phyloP scores from a whole-genome alignment of 2,113 vertebrate genomes.

The Arvicanthis niloticus region DNA sequence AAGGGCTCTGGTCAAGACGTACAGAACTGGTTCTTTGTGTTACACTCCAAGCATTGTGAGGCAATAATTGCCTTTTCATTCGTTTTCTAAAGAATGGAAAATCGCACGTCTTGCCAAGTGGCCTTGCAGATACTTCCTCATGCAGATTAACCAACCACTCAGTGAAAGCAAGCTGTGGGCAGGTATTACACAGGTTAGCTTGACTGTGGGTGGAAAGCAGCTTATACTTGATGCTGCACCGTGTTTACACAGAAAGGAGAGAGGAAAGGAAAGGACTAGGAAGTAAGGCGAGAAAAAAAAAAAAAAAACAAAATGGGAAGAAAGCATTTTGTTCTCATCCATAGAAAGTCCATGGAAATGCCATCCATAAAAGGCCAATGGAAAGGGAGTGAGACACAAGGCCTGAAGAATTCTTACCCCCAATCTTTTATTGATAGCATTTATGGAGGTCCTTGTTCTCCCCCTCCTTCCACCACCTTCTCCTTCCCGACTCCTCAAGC shows the following conservation, averaged over 20 bases:
- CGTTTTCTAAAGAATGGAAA: constrained; percentile 76
- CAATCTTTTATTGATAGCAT: background rate
- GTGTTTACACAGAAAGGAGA: constrained; percentile 28
- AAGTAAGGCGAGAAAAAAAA: constrained; percentile 22
- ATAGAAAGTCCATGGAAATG: background rate
- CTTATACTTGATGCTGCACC: background rate
- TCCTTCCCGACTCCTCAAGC: fast-evolving
- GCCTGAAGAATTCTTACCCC: background rate
- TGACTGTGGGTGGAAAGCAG: background rate
- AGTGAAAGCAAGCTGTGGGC: constrained; percentile 39
- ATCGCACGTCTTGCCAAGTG: constrained; percentile 66
- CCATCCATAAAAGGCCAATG: constrained; percentile 53
- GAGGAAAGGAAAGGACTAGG: background rate
- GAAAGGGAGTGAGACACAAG: background rate
- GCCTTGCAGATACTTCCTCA: constrained; percentile 75
- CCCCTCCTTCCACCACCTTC: background rate
- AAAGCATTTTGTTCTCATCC: background rate
- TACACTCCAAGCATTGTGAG: constrained; percentile 73
- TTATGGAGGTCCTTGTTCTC: background rate
- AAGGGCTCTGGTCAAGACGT: constrained; percentile 63
- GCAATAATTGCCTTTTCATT: constrained; percentile 80
- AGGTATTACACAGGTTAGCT: constrained; percentile 56
- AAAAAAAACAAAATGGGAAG: constrained; percentile 26
- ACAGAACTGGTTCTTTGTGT: constrained; percentile 78
- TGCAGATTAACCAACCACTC: constrained; percentile 74